Percentiles rank a stretch among this genome's conserved stretches.
These are phyloP conservation scores for Pachyramphus minor DNA, from an alignment of 2,113 vertebrate species.

Conservation along the genomic window DNA sequence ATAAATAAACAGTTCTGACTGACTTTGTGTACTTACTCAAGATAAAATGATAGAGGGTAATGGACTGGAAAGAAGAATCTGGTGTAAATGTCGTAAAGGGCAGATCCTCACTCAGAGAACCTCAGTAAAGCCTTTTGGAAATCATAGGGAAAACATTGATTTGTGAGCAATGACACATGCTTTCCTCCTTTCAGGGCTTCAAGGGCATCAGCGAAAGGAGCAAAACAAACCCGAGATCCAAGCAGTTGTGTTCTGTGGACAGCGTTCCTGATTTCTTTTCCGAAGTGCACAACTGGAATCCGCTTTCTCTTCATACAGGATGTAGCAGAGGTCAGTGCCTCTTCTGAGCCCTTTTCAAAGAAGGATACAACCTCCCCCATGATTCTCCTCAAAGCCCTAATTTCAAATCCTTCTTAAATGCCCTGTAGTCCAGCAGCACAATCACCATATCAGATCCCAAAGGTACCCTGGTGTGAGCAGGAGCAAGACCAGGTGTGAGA, in stretches of 20 bases:
- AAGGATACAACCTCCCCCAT: neutral
- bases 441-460: neutral
- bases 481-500: neutral
- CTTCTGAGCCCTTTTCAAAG: neutral
- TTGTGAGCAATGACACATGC: neutral
- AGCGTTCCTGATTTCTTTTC: neutral
- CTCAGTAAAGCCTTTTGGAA: neutral
- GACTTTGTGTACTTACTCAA: conserved; percentile 59
- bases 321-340: neutral
- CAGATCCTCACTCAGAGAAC: neutral
- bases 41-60: conserved; percentile 20
- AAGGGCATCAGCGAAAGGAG: neutral
- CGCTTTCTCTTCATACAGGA: neutral
- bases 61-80: conserved; percentile 18
- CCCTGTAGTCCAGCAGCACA: neutral
- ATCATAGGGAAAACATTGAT: neutral
- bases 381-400: neutral
- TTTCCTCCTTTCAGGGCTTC: neutral
- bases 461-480: neutral
- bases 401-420: no score
- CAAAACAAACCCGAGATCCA: neutral
- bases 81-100: neutral
- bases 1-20: conserved; percentile 76
- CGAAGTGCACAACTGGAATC: neutral
- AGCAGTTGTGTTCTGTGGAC: neutral